phyloP scores from a whole-genome alignment of 1,140 invertebrate genomes.

The Drosophila kohkoa region DNA sequence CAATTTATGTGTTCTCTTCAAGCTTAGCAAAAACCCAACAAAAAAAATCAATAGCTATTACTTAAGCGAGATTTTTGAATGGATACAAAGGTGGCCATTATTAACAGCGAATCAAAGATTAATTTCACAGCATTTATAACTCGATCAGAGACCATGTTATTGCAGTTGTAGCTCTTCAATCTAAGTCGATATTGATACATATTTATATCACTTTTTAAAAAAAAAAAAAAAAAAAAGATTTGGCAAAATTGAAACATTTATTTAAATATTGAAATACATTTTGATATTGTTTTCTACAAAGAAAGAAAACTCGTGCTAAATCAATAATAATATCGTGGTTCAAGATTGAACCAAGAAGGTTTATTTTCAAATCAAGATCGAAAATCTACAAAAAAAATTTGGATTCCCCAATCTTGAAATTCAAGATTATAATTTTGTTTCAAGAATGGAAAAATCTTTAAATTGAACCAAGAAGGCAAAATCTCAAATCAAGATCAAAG shows the following conservation, averaged over 20 bases:
- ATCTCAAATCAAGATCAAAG: no score
- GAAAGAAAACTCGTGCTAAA: neutral
- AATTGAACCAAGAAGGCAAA: no score
- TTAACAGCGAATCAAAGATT: constrained; percentile 3
- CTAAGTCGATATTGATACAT: neutral
- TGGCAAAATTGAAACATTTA: no score
- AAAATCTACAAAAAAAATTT: no score
- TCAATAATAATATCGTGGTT: no score
- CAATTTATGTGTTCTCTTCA: constrained; percentile 38
- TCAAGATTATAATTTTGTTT: no score
- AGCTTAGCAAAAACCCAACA: neutral
- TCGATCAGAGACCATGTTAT: constrained; percentile 10
- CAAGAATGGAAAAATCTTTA: no score
- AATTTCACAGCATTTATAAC: constrained; percentile 15
- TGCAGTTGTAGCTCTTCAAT: constrained; percentile 7
- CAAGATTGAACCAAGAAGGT: no score
- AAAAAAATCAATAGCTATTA: constrained; percentile 36
- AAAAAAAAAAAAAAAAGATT: no score
- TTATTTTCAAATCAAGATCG: no score
- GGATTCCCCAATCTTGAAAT: no score
- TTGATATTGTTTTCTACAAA: no score
- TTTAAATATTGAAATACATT: neutral
- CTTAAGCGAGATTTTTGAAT: constrained; percentile 20
- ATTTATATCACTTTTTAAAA: neutral
- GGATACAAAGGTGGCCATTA: constrained; percentile 6